phyloP scores from a whole-genome alignment of 2,888 invertebrate genomes.

The Shargacucullia verbasci region DNA sequence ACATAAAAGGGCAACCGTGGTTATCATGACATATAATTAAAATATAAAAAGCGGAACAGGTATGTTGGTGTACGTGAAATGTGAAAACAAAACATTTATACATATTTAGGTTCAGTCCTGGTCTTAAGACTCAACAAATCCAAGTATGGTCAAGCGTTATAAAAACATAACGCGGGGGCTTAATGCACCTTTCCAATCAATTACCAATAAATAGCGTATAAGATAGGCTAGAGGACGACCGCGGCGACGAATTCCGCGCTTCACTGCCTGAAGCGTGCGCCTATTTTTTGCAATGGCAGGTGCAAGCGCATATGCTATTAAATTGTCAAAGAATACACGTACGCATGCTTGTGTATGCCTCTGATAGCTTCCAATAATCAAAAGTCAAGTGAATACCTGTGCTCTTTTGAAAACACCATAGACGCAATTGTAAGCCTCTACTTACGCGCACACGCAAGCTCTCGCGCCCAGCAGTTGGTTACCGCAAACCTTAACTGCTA shows the following conservation, averaged over 20 bases:
- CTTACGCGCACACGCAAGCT: slow-evolving; percentile 45
- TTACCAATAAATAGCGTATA: slow-evolving; percentile 87
- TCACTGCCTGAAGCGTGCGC: slow-evolving; percentile 85
- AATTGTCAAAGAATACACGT: slow-evolving; percentile 87
- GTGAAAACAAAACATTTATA: slow-evolving; percentile 43
- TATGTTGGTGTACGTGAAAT: slow-evolving; percentile 46
- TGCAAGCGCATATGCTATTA: slow-evolving; percentile 87
- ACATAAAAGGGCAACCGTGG: slow-evolving; percentile 4
- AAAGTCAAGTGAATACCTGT: slow-evolving; percentile 70
- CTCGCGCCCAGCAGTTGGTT: slow-evolving; percentile 52
- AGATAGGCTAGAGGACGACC: slow-evolving; percentile 80
- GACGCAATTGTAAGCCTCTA: slow-evolving; percentile 34
- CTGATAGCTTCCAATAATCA: slow-evolving; percentile 81
- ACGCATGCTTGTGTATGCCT: slow-evolving; percentile 73
- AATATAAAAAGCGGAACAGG: slow-evolving; percentile 25
- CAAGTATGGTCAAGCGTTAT: slow-evolving; percentile 69
- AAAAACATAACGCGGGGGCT: slow-evolving; percentile 73
- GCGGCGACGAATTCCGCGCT: slow-evolving; percentile 87
- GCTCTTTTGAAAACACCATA: slow-evolving; percentile 48
- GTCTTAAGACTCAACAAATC: slow-evolving; percentile 62
- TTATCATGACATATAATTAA: slow-evolving; percentile 20
- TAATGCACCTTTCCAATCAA: slow-evolving; percentile 87
- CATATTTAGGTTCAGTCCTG: slow-evolving; percentile 44
- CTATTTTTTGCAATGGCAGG: slow-evolving; percentile 88
- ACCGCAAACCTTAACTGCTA: slow-evolving; percentile 72